Evolutionary conservation across 1,140 invertebrate species (phyloP), one percentile per base, ranked within the genome.

Genomic region (Mizuhopecten yessoensis): DNA sequence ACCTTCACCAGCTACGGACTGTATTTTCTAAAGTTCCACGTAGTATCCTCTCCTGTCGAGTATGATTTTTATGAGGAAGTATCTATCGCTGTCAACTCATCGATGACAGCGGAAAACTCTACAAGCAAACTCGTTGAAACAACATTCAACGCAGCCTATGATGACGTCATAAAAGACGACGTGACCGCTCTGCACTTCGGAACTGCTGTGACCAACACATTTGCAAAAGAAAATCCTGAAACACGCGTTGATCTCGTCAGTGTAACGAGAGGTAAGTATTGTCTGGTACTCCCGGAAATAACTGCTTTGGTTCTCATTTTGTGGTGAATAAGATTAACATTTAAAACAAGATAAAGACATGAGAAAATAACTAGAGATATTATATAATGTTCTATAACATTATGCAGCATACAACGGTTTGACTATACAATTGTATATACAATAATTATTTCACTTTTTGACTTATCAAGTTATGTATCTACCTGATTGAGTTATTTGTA

Each of bases 21-120:
- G 15, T 94, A 93, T 34, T 49, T 90, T 7, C 23, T 95, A 7
- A 89, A 86, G 3, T 91, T 95, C 86, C 90, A 87, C 0, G 49
- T 94, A 0, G 34, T 17, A 33, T 94, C 94, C 7, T 90, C 86
- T 3, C 94, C 94, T 23, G 5, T 86, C 5, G 92, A 93, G 23
- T 95, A 95, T 91, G n/a, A n/a, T 0, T 29, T 75, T n/a, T 5
- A 75, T 17, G 57, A 75, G n/a, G 23, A 75, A 29, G 17, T 75
- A 0, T 75, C 57, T 75, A 13, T 75, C n/a, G 29, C 57, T 29
- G 57, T 75, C 23, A 75, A 75, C n/a, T 5, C 57, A 0, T 75
- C 57, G 0, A 3, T 17, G 29, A 23, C 57, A 29, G 57, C 17
- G n/a, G 57, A 75, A 23, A 75, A 23, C 2, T 75, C 57, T 29